These are phyloP conservation scores for Cactoblastis cactorum DNA, from an alignment of 2,888 invertebrate genomes.

Conservation along the genomic window DNA sequence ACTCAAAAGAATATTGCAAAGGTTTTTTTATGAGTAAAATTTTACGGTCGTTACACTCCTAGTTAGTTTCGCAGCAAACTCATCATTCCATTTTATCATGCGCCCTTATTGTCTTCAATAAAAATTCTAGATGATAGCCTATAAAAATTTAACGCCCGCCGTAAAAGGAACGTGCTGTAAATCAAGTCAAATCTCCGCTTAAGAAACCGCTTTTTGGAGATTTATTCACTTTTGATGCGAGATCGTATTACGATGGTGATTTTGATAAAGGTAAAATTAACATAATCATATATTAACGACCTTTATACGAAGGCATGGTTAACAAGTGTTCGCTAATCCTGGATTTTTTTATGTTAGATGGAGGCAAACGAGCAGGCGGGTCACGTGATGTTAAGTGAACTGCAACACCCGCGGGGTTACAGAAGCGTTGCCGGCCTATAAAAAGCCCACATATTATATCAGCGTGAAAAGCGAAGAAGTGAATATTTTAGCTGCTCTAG, in stretches of 20 bases:
- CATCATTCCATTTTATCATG: slow-evolving; percentile 60
- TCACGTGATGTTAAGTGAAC: too few species aligned
- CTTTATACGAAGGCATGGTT: too few species aligned
- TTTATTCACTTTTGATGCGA: slow-evolving; percentile 28
- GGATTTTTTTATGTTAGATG: too few species aligned
- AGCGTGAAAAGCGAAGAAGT: too few species aligned
- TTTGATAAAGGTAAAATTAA: too few species aligned
- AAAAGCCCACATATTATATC: too few species aligned
- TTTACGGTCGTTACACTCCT: slow-evolving; percentile 31
- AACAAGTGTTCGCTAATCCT: too few species aligned
- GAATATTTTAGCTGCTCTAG: too few species aligned
- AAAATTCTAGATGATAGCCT: slow-evolving; percentile 60
- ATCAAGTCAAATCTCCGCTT: slow-evolving; percentile 27
- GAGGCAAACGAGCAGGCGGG: too few species aligned
- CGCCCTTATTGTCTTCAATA: slow-evolving; percentile 69
- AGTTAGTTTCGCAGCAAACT: slow-evolving; percentile 35
- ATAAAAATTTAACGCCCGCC: slow-evolving; percentile 57
- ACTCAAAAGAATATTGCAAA: slow-evolving; percentile 23
- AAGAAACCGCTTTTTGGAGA: slow-evolving; percentile 35
- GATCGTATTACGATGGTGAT: not conserved
- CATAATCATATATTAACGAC: too few species aligned
- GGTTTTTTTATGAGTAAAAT: slow-evolving; percentile 31
- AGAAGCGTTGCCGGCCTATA: too few species aligned
- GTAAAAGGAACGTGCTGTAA: slow-evolving; percentile 43
- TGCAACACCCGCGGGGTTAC: too few species aligned